Conservation (phyloP, 2,113 vertebrate genomes). For the Heterotis niloticus region DNA sequence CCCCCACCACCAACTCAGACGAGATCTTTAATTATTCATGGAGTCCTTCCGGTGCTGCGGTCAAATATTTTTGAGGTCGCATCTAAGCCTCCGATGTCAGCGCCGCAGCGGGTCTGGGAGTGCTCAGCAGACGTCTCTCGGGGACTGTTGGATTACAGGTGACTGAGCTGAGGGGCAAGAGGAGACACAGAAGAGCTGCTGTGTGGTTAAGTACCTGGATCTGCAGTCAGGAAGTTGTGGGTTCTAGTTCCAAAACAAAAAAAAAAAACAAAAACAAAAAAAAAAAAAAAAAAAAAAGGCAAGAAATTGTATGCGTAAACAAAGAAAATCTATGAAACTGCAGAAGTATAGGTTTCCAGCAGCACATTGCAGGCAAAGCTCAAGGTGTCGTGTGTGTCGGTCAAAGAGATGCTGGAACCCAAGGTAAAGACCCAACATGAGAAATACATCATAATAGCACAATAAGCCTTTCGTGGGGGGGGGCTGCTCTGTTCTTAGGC, state of each 20-base stretch:
- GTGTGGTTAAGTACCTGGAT: not conserved
- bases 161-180: not conserved
- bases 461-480: not conserved
- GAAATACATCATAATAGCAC: not conserved
- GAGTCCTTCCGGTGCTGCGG: not conserved
- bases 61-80: not conserved
- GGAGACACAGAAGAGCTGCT: not conserved
- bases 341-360: too few species aligned
- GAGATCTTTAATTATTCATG: not conserved
- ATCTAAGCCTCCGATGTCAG: not conserved
- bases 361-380: too few species aligned
- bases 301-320: too few species aligned
- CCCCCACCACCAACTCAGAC: slow-evolving; percentile 4
- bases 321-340: too few species aligned
- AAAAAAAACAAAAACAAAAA: too few species aligned
- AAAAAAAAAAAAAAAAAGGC: too few species aligned
- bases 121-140: not conserved
- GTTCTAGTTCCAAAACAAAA: too few species aligned
- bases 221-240: not conserved
- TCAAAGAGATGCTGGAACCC: too few species aligned
- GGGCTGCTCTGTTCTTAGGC: too few species aligned
- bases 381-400: too few species aligned
- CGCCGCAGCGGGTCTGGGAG: not conserved
- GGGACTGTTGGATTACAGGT: too few species aligned
- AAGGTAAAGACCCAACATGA: not conserved